These are phyloP conservation scores for Lobophora halterata DNA, from an alignment of 2,888 invertebrate genomes.

Conservation along the genomic window DNA sequence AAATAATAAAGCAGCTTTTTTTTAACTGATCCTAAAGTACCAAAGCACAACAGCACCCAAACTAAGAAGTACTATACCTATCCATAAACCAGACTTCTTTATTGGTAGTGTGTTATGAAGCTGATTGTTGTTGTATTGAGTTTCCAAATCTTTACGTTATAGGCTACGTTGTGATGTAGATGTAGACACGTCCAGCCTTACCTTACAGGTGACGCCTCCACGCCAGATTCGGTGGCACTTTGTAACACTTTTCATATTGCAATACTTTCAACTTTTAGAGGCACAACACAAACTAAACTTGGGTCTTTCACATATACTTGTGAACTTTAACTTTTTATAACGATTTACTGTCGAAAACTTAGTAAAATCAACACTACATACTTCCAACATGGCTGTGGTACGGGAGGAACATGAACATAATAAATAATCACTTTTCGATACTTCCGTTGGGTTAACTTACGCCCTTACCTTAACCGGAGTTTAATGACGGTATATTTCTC, in stretches of 20 bases:
- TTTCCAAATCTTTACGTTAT: conserved; percentile 16
- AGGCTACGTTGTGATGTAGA: conserved; percentile 76
- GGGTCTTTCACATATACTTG: conserved; percentile 78
- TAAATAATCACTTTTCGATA: conserved; percentile 78
- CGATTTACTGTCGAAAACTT: conserved; percentile 75
- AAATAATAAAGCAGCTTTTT: background rate
- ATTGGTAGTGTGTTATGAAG: too few species aligned
- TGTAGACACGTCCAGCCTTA: conserved; percentile 80
- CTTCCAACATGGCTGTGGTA: conserved; percentile 81
- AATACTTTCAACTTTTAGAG: conserved; percentile 72
- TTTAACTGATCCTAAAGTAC: too few species aligned
- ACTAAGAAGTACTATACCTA: background rate
- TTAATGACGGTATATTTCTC: conserved; percentile 73
- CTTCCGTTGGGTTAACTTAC: conserved; percentile 76
- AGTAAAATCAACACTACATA: conserved; percentile 75
- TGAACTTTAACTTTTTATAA: conserved; percentile 73
- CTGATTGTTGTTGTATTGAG: background rate
- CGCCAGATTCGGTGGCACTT: conserved; percentile 79
- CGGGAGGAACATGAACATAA: conserved; percentile 77
- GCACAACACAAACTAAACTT: conserved; percentile 79
- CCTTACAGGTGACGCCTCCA: conserved; percentile 77
- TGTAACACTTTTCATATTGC: conserved; percentile 78
- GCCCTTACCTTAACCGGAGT: conserved; percentile 79
- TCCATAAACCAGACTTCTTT: too few species aligned
- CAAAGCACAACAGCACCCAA: too few species aligned